Conservation (phyloP, 1,140 invertebrate species). For the Hylyphantes graminicola region DNA sequence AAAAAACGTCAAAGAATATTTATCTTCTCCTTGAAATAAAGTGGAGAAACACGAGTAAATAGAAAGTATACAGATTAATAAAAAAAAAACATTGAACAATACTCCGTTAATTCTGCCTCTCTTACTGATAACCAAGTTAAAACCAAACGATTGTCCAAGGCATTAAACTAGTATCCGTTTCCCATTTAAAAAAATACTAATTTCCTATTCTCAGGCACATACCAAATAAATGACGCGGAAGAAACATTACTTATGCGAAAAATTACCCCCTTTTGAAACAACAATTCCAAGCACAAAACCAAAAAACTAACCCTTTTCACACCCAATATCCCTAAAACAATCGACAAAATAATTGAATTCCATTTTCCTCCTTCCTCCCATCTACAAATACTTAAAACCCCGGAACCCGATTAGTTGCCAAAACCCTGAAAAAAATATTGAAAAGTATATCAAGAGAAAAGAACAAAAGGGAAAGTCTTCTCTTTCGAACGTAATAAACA, state of each 20-base stretch:
- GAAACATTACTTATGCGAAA: constrained; percentile 54
- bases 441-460: constrained; percentile 24
- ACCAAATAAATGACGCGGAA: constrained; percentile 48
- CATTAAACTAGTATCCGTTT: background rate
- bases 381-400: constrained; percentile 42
- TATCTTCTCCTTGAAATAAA: no score
- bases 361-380: constrained; percentile 11
- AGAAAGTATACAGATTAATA: no score
- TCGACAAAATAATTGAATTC: constrained; percentile 61
- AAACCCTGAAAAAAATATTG: background rate
- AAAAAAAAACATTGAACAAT: no score
- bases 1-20: no score
- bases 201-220: background rate
- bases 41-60: no score
- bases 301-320: constrained; percentile 8
- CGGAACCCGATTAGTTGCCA: constrained; percentile 37
- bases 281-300: constrained; percentile 3
- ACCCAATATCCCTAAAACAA: constrained; percentile 50
- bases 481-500: constrained; percentile 46
- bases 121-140: no score
- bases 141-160: background rate
- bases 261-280: constrained; percentile 41
- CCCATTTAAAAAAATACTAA: background rate
- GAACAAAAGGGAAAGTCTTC: constrained; percentile 18
- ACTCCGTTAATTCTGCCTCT: no score